phyloP scores from a whole-genome alignment of 2,797 vertebrate genomes.

The Selene dorsalis region DNA sequence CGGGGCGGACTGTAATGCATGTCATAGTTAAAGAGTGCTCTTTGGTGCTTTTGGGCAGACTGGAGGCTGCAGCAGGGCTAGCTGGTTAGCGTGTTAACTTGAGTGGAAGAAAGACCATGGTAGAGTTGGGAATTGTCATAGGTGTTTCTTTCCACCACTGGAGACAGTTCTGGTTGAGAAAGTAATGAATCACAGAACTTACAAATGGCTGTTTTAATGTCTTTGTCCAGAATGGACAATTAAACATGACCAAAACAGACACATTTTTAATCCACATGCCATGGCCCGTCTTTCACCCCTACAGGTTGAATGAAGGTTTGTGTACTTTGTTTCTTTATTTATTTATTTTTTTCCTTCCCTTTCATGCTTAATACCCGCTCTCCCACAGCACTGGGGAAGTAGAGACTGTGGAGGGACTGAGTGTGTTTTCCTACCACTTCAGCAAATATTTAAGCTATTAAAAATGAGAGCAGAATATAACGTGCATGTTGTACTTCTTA shows the following conservation, averaged over 20 bases:
- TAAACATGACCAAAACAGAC: not conserved
- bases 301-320: not conserved
- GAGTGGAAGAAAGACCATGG: too few relatives aligned
- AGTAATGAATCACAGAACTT: too few relatives aligned
- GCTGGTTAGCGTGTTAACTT: too few relatives aligned
- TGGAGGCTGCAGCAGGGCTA: too few relatives aligned
- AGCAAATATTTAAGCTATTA: constrained; percentile 59
- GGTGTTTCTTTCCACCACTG: too few relatives aligned
- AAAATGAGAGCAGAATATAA: constrained; percentile 39
- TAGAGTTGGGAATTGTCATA: too few relatives aligned
- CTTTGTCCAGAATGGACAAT: not conserved
- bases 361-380: not conserved
- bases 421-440: constrained; percentile 39
- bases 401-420: constrained; percentile 19
- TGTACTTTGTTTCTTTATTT: constrained; percentile 4
- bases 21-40: too few relatives aligned
- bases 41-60: too few relatives aligned
- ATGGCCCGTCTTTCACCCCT: not conserved
- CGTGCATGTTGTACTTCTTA: constrained; percentile 29
- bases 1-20: too few relatives aligned
- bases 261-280: not conserved
- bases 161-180: too few relatives aligned
- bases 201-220: not conserved
- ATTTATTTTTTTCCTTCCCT: constrained; percentile 3
- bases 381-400: not conserved